Evolutionary conservation across 2,797 vertebrate species (phyloP), one percentile per base, ranked within the genome.

Genomic region (Sparidentex hasta): DNA sequence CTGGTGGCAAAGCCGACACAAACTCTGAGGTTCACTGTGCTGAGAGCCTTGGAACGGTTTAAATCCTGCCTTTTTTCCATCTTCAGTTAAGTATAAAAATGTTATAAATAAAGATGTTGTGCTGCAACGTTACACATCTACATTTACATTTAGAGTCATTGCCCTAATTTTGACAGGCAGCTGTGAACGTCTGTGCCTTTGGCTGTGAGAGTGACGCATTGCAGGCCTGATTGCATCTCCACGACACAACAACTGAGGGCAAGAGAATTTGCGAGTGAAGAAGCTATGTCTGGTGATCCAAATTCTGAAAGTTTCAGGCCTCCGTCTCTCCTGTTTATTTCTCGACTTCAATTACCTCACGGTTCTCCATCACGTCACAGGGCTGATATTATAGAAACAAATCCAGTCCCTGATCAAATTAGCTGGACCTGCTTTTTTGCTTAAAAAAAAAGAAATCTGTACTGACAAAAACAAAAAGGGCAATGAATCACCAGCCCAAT

Each of bases 91-190:
- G 3, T 12, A 18, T 41, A 62, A 69, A 77, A 51, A 76, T 43
- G 21, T 43, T 25, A 71, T 55, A 54, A 54, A 78, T 21, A 23
- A 25, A 25, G 56, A 55, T 55, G 83, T 83, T 65, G 43, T 80
- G 46, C 52, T 71, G 50, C 67, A 66, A 72, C 18, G 11, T 87
- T 62, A 65, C 66, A 68, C 63, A 58, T 87, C 43, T 59, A 55
- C 48, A 67, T 82, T 74, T 78, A 85, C 56, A 86, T 88, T 82
- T 78, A 17, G 59, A 87, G 58, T 67, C 29, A 4, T 52, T 74
- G 74, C 74, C 74, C 77, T 85, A 78, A 88, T 89, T 82, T 78
- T 91, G 87, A 92, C 80, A 85, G 89, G 75, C 87, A 84, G 83
- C 85, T 89, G 88, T 88, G 87, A 87, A 72, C 65, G 78, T 76